Base-by-base conservation (phyloP, 2,888 invertebrate species). In the Endomychus coccineus region DNA sequence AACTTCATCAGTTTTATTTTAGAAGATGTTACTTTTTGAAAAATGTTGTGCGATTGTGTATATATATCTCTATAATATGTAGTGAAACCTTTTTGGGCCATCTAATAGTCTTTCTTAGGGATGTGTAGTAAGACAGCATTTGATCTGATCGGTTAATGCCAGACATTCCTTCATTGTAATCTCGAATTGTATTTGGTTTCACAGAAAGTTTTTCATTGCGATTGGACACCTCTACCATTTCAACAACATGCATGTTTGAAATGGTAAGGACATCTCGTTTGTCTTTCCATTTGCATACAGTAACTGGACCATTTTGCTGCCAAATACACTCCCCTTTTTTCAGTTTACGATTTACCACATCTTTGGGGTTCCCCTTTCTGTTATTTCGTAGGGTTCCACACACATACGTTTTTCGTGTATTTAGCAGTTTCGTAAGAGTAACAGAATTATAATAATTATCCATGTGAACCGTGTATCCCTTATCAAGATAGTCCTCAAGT, bases 361-460 rank as follows among this genome's bases (percentile, higher is more conserved):
- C 43, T 45, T n/a, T 39, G 12, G 39, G 41, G 23, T 41, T 45
- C 22, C 31, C 39, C 16, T 44, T 44, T 42, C 43, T 32, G 32
- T 44, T 42, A 39, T 28, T 34, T 31, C 42, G 29, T 27, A 42
- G 34, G 7, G 45, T 44, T 30, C 42, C 23, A 23, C 11, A 14
- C 1, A 23, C 15, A 23, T 32, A n/a, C 2, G 35, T 23, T 32
- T 32, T 32, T 16, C 27, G 23, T 40, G 40, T 43, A 40, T 24
- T 44, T 31, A 46, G 36, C 17, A 40, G 19, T 38, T 44, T 43
- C 16, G 46, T 43, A 28, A 44, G 43, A 29, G 42, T 27, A 42
- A 44, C 47, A 42, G 44, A 48, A 40, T 48, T 50, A 49, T 43
- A 48, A 42, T 48, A 49, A 41, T 42, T 49, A 36, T 46, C 43